Evolutionary conservation across 2,113 vertebrate genomes (phyloP).

Genomic region (Perccottus glenii): DNA sequence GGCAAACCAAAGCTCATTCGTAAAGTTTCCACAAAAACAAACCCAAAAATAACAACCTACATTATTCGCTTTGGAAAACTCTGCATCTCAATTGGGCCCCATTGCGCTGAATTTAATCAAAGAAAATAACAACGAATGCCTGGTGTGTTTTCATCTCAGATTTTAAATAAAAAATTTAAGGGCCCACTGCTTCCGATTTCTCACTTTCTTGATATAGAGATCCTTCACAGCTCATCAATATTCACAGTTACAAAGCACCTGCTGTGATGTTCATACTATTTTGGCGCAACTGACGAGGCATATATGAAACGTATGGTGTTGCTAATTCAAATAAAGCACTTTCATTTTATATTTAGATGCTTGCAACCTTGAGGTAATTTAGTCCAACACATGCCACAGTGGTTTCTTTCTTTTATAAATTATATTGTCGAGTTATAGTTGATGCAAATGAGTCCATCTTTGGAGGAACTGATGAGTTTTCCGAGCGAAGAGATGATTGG

Average conservation of each 20-base stretch:
- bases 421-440: background rate
- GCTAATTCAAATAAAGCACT: background rate
- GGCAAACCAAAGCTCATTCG: constrained; percentile 14
- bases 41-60: background rate
- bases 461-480: constrained; percentile 18
- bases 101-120: background rate
- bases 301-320: background rate
- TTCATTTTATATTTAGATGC: background rate
- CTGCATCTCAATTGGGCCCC: background rate
- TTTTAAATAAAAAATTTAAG: constrained; percentile 1
- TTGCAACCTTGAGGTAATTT: background rate
- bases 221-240: constrained; percentile 1
- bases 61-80: constrained; percentile 10
- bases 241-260: constrained; percentile 13
- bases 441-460: constrained; percentile 5
- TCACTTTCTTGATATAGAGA: constrained; percentile 7
- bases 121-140: constrained; percentile 7
- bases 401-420: background rate
- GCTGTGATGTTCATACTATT: constrained; percentile 18
- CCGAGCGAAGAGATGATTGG: constrained; percentile 27
- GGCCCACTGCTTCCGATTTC: background rate
- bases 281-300: background rate
- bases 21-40: constrained; percentile 5
- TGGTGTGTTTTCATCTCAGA: constrained; percentile 4
- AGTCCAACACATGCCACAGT: background rate